These are phyloP conservation scores for Rhadinocentrus ornatus DNA, from an alignment of 2,797 vertebrate genomes.

Conservation along the genomic window DNA sequence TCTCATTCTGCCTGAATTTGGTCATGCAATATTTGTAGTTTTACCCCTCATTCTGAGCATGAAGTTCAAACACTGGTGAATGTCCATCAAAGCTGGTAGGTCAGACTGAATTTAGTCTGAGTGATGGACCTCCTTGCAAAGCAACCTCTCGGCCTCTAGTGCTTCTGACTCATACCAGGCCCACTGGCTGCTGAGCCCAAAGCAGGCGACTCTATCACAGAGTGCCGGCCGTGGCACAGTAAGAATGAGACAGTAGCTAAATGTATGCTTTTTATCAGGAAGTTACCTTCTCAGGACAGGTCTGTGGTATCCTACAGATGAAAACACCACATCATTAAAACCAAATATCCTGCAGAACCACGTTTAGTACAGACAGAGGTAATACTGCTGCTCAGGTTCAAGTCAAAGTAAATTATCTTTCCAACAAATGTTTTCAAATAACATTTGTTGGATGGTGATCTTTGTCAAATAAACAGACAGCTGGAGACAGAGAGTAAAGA, in stretches of 20 bases:
- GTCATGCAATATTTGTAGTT: not conserved
- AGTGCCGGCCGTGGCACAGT: slow-evolving; percentile 24
- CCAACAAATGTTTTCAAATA: not conserved
- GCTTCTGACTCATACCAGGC: slow-evolving; percentile 80
- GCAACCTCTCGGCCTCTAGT: slow-evolving; percentile 61
- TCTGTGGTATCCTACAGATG: slow-evolving; percentile 25
- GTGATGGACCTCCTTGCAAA: slow-evolving; percentile 60
- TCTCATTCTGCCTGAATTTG: not conserved
- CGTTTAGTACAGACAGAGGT: slow-evolving; percentile 34
- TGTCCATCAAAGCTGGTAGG: slow-evolving; percentile 24
- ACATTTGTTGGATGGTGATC: no score
- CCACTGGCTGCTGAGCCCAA: slow-evolving; percentile 58
- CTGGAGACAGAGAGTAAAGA: no score
- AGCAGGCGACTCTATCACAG: slow-evolving; percentile 59
- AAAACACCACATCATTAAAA: slow-evolving; percentile 44
- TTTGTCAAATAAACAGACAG: no score
- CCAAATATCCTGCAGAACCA: slow-evolving; percentile 45
- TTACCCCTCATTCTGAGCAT: not conserved
- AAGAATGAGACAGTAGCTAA: slow-evolving; percentile 28
- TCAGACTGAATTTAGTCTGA: slow-evolving; percentile 38
- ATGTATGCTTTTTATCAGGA: slow-evolving; percentile 46
- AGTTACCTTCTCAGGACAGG: slow-evolving; percentile 35
- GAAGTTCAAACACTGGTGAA: slow-evolving; percentile 23
- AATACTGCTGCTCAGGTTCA: slow-evolving; percentile 3
- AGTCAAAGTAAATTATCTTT: slow-evolving; percentile 11